Conservation (phyloP, 2,113 vertebrate genomes). For the Thinocorus orbignyianus region DNA sequence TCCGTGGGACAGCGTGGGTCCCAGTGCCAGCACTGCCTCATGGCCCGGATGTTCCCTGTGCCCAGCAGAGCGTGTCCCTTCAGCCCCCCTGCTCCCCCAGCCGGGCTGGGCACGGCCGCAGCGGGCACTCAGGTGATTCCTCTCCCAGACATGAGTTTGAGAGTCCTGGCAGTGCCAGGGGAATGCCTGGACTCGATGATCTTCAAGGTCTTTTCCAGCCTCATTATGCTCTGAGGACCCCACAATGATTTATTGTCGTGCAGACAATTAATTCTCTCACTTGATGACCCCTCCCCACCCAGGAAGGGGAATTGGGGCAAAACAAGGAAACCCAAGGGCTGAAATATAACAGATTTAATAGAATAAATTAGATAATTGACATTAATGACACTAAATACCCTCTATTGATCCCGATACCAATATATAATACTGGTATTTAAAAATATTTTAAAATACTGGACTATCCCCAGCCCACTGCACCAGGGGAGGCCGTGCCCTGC, state of each 20-base stretch:
- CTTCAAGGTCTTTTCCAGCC: background rate
- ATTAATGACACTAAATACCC: background rate
- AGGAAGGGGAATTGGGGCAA: background rate
- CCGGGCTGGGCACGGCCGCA: background rate
- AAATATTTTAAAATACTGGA: background rate
- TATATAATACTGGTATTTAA: background rate
- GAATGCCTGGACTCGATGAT: fast-evolving
- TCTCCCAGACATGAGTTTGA: fast-evolving
- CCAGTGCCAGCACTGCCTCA: background rate
- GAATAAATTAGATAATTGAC: background rate
- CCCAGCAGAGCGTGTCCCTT: background rate
- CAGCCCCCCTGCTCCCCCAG: background rate
- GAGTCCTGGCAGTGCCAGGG: background rate
- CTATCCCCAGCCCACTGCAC: background rate
- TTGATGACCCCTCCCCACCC: background rate
- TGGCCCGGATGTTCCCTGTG: background rate
- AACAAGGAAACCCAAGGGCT: background rate
- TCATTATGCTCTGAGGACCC: background rate
- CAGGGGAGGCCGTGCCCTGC: background rate
- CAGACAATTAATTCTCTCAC: background rate
- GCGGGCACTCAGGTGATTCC: background rate
- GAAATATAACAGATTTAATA: background rate
- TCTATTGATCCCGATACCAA: background rate
- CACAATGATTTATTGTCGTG: background rate
- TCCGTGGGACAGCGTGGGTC: background rate